Base-by-base conservation (phyloP, 53 echinoderm and acorn worm genomes). In the Apostichopus leukothele region DNA sequence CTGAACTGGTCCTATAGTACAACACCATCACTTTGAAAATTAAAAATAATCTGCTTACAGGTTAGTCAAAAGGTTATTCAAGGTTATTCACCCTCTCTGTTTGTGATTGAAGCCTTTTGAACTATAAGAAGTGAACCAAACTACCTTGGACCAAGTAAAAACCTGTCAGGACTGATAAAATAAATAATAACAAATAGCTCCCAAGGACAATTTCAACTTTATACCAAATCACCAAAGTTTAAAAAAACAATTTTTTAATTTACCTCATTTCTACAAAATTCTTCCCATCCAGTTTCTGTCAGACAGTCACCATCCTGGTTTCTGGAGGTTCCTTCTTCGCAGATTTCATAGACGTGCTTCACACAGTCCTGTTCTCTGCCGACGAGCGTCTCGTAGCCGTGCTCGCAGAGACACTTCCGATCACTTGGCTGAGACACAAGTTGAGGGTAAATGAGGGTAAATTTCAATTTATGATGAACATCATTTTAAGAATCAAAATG, bases 291-390 rank as follows among this genome's bases (percentile, higher is more conserved):
- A 4, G 74, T 74, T 7, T 83, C 89, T 53, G 88, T 90, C 91
- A 92, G 92, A 88, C 99, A 98, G 10, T 77, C 63, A 53, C 99
- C 96, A 26, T 87, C 84, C 86, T 96, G 99, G 73, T 89, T 96
- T 20, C 99, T 89, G 50, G 94, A 92, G 1, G 90, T 94, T 20
- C 99, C 98, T 63, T 94, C 94, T 7, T 76, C 89, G 74, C 99
- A 98, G 66, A 94, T 93, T 4, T 95, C 95, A 59, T 96, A 96
- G 16, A 98, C 91, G 6, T 90, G 93, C 83, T 94, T 90, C 12
- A 96, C 96, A 55, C 99, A 98, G 75, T 91, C 94, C 87, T 98
- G 94, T 39, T 96, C 96, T 61, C 93, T 74, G 23, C 99, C 99
- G 9, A 90, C 90, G 73, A 90, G 84, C 5, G 92, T 89, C 68